Evolutionary conservation across 2,797 vertebrate species (phyloP), one percentile per base, ranked within the genome.

Genomic region (Periparus ater): DNA sequence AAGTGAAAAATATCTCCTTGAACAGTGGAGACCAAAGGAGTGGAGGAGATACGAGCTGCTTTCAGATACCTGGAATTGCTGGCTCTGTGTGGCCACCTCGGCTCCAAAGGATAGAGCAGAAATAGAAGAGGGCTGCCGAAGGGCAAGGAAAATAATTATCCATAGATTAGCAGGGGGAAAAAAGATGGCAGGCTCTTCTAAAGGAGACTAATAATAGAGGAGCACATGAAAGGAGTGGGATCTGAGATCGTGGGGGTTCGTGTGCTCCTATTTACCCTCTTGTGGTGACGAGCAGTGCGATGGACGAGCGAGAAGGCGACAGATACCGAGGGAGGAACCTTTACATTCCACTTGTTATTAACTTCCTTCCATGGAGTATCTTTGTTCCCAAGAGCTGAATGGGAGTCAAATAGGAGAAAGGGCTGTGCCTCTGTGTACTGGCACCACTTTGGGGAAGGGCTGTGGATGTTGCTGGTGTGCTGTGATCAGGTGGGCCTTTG

Each of bases 101-200:
- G 72, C 88, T 70, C 71, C 34, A 13, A 50, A 77, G 82, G 72
- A 54, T 36, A 20, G 44, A 25, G 85, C 89, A 86, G 89, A 93
- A 95, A 96, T 92, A 93, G 91, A 88, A 93, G 82, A 97, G 95
- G 89, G 87, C 94, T 79, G 66, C 60, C 29, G 85, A 91, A 91
- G 95, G 95, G 93, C 95, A 84, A 21, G 60, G 92, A 80, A 93
- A 93, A 96, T 97, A 93, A 94, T 92, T 94, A 92, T 48, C 84
- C 76, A 11, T 30, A 81, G 89, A 92, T 95, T 78, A 93, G 63
- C 66, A 14, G 72, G 63, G 54, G 44, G 55, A 38, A 25, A 10
- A 6, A 44, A 89, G 91, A 92, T 84, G 13, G 89, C 88, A 93
- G 70, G 77, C 81, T 67, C 81, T 81, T 89, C 75, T 81, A 62